Evolutionary conservation across 2,888 invertebrate genomes (phyloP), one percentile per base, ranked within the genome.

Genomic region (Eudemis profundana): DNA sequence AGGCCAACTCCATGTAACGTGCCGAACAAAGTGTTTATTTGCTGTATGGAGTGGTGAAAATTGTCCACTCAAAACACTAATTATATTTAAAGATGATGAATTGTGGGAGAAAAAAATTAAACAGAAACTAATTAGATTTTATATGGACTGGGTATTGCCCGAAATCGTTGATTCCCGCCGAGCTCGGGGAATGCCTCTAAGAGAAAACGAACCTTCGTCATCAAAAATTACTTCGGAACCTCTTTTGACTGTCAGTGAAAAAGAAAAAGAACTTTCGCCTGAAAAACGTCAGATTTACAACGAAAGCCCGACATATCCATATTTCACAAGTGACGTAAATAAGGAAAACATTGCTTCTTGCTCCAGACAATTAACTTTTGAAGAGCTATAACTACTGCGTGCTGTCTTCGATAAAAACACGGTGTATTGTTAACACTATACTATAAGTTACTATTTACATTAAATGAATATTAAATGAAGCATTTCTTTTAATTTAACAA

Each of bases 1-100:
- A 19, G 54, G 62, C n/a, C 62, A 63, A n/a, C n/a, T 63, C 1
- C 62, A 56, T 40, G 15, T 63, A 2, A 63, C 54, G 4, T 2
- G 36, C 33, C n/a, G 40, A 38, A 29, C 2, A 15, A 50, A 27
- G 12, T 61, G 50, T 50, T 27, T 50, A 27, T 61, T 61, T 50
- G 61, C 40, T 15, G 40, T 61, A 5, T 61, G 61, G 61, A 14
- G 12, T 19, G 21, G 46, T 10, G 21, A 21, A 21, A 21, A 21
- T n/a, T 4, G 12, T n/a, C 21, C 10, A 2, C 15, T 46, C 3
- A 46, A 21, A 46, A 12, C 12, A 3, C 12, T 12, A 0, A 21
- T 19, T 3, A 46, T 46, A 12, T 10, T 1, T 3, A 46, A 21
- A 46, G 46, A 46, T 21, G 21, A 46, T 12, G 2, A 12, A 21